Conservation (phyloP, 35 echinoderm and acorn worm species). For the Acanthaster planci region DNA sequence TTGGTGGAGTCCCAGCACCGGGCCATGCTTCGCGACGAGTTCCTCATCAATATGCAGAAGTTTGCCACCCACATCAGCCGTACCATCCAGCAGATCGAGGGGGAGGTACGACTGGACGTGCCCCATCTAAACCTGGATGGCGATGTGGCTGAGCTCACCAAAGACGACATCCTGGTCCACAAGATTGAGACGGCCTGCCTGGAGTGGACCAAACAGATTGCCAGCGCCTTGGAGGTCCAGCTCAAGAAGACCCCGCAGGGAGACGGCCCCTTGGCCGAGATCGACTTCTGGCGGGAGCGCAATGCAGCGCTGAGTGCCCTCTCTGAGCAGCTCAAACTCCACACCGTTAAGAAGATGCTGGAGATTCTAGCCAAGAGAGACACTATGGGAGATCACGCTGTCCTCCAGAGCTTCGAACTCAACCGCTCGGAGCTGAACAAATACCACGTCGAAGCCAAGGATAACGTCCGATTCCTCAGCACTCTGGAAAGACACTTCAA, state of each 20-base stretch:
- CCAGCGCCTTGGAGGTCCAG: slow-evolving; percentile 80
- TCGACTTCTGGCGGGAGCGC: slow-evolving; percentile 98
- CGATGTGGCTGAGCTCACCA: slow-evolving; percentile 81
- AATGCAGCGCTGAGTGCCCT: slow-evolving; percentile 92
- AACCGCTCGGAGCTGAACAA: slow-evolving; percentile 93
- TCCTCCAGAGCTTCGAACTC: slow-evolving; percentile 96
- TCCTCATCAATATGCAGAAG: slow-evolving; percentile 99
- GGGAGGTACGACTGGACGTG: slow-evolving; percentile 86
- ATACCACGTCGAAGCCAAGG: slow-evolving; percentile 96
- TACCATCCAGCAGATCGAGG: slow-evolving; percentile 98
- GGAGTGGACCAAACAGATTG: slow-evolving; percentile 95
- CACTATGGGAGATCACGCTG: slow-evolving; percentile 84
- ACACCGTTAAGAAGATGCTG: slow-evolving; percentile 82
- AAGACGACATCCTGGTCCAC: slow-evolving; percentile 75
- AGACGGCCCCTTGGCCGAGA: slow-evolving; percentile 92
- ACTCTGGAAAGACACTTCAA: slow-evolving; percentile 98
- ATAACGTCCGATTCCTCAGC: slow-evolving; percentile 96
- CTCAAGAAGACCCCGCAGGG: slow-evolving; percentile 95
- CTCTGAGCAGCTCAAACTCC: slow-evolving; percentile 90
- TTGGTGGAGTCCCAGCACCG: slow-evolving; percentile 64
- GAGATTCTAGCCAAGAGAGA: slow-evolving; percentile 91
- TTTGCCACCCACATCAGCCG: slow-evolving; percentile 87
- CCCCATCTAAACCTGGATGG: slow-evolving; percentile 72
- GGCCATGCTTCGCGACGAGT: slow-evolving; percentile 86
- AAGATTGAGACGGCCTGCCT: slow-evolving; percentile 79